Percentiles rank a stretch among this genome's conserved stretches.
Conservation (phyloP, 2,888 invertebrate species). For the Nemurella pictetii region DNA sequence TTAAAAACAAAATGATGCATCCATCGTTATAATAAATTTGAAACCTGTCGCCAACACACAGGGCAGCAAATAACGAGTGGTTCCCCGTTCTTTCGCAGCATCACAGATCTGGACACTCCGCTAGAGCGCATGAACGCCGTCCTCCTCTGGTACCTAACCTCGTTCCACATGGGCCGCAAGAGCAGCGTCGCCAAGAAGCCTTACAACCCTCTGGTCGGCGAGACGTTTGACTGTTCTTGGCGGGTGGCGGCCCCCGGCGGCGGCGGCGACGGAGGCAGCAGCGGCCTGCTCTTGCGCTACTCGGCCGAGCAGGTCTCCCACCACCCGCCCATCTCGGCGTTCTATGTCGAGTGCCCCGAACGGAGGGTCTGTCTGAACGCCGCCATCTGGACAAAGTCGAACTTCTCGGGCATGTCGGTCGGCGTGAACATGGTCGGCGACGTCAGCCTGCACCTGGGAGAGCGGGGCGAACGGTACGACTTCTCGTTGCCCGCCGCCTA, state of each 20-base stretch:
- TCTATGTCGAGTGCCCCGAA: slow-evolving; percentile 55
- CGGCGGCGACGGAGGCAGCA: too few relatives aligned
- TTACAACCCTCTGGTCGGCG: slow-evolving; percentile 59
- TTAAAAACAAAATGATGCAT: too few relatives aligned
- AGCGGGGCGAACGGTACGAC: slow-evolving; percentile 52
- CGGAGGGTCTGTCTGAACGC: slow-evolving; percentile 54
- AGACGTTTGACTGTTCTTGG: slow-evolving; percentile 59
- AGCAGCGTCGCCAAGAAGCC: slow-evolving; percentile 55
- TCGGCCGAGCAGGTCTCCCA: slow-evolving; percentile 57
- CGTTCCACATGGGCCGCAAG: slow-evolving; percentile 52
- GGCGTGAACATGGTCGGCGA: slow-evolving; percentile 55
- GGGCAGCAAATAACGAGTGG: too few relatives aligned
- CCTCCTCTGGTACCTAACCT: slow-evolving; percentile 56
- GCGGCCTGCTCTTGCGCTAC: slow-evolving; percentile 37
- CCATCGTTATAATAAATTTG: too few relatives aligned
- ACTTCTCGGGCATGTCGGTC: slow-evolving; percentile 57
- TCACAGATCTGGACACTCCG: slow-evolving; percentile 44
- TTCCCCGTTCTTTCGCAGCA: too few relatives aligned
- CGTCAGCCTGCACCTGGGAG: slow-evolving; percentile 43
- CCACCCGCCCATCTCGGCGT: slow-evolving; percentile 58
- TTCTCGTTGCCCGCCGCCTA: slow-evolving; percentile 55
- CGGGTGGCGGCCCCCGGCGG: slow-evolving; percentile 45
- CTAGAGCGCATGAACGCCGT: slow-evolving; percentile 53
- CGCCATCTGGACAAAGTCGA: slow-evolving; percentile 55
- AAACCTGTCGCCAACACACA: too few relatives aligned